These are phyloP conservation scores for Myathropa florea DNA, from an alignment of 2,888 invertebrate genomes.

Conservation along the genomic window DNA sequence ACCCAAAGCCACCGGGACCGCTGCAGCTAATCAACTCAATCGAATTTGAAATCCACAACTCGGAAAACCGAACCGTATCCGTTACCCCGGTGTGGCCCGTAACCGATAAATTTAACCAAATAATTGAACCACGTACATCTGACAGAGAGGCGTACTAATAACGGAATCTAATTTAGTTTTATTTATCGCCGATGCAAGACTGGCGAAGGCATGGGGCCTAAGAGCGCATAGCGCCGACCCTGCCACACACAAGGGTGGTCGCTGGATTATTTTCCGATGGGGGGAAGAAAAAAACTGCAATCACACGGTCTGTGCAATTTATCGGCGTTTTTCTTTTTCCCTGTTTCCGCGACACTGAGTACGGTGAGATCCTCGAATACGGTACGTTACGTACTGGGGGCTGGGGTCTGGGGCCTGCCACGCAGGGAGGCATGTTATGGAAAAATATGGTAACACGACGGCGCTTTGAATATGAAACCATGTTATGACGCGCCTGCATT, in stretches of 20 bases:
- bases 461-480: slow-evolving; percentile 57
- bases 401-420: not conserved
- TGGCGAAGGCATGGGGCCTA: too few species aligned
- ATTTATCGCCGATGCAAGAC: slow-evolving; percentile 17
- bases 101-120: slow-evolving; percentile 20
- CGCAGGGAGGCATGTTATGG: slow-evolving; percentile 19
- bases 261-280: not conserved
- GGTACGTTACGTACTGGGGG: not conserved
- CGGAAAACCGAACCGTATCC: not conserved
- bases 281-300: slow-evolving; percentile 10
- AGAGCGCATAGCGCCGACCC: not conserved
- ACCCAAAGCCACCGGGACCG: not conserved
- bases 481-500: slow-evolving; percentile 50
- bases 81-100: not conserved
- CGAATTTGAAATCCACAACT: not conserved
- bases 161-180: slow-evolving; percentile 51
- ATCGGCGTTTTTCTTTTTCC: slow-evolving; percentile 15
- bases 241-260: not conserved
- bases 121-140: slow-evolving; percentile 6
- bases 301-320: slow-evolving; percentile 41
- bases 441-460: slow-evolving; percentile 55
- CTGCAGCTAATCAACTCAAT: not conserved
- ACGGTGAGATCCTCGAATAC: not conserved
- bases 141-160: slow-evolving; percentile 31
- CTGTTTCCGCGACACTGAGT: not conserved